Evolutionary conservation across 1,140 invertebrate species (phyloP).

Genomic region (Melipona quadrifasciata): DNA sequence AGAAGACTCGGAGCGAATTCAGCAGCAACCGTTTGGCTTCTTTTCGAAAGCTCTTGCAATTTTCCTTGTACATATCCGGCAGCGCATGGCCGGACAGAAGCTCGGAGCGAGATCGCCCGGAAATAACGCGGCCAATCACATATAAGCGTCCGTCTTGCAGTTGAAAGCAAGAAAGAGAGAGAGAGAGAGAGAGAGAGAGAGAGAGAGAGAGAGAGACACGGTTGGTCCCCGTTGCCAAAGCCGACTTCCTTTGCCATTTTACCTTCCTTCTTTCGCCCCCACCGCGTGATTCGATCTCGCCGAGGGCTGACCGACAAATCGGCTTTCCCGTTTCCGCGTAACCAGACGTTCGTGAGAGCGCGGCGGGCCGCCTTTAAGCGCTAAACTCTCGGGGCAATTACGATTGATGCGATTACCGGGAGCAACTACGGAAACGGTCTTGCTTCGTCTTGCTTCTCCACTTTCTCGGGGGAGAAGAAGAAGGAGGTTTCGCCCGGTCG

Average conservation of each 20-base stretch:
- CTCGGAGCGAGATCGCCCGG: conserved; percentile 59
- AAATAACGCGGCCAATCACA: conserved; percentile 69
- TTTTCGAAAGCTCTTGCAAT: conserved; percentile 45
- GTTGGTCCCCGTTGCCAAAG: background rate
- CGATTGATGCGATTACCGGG: conserved; percentile 39
- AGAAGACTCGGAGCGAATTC: conserved; percentile 23
- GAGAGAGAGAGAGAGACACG: background rate
- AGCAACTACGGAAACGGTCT: background rate
- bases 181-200: background rate
- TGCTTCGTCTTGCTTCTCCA: background rate
- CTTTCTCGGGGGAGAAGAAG: too few species aligned
- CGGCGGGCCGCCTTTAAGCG: conserved; percentile 18
- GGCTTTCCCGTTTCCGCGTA: conserved; percentile 30
- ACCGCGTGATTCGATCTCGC: conserved; percentile 41
- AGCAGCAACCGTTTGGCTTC: conserved; percentile 28
- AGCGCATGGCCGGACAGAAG: conserved; percentile 37
- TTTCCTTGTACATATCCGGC: conserved; percentile 33
- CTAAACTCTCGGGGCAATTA: conserved; percentile 22
- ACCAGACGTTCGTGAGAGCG: background rate
- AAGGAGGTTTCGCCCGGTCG: background rate
- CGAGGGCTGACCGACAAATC: conserved; percentile 46
- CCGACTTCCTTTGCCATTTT: conserved; percentile 3
- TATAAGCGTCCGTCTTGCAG: conserved; percentile 39
- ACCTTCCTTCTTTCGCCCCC: background rate
- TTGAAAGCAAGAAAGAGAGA: background rate